Percentiles rank a stretch among this genome's conserved stretches.
Evolutionary conservation across 2,888 invertebrate genomes (phyloP).

Genomic region (Lasioglossum villosulum): DNA sequence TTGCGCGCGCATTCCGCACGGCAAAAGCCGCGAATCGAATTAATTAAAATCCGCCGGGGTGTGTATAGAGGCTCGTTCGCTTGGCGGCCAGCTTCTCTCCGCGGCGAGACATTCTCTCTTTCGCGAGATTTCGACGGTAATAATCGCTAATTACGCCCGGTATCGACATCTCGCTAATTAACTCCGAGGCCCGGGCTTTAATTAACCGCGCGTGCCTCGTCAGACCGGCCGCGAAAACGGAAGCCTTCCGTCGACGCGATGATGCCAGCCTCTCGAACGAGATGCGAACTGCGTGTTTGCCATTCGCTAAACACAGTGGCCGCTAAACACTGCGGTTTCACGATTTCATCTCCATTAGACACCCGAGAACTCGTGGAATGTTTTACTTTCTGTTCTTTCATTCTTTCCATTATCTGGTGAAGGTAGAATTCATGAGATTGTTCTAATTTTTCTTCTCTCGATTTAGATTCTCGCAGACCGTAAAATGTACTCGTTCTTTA

Average conservation of each 20-base stretch:
- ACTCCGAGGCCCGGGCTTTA: slow-evolving; percentile 64
- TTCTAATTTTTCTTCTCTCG: neutral
- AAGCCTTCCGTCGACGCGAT: slow-evolving; percentile 37
- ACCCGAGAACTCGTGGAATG: neutral
- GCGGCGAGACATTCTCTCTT: slow-evolving; percentile 56
- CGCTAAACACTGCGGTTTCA: neutral
- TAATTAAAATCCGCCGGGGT: slow-evolving; percentile 65
- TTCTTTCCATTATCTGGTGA: neutral
- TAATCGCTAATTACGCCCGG: slow-evolving; percentile 71
- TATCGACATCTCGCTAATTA: slow-evolving; percentile 73
- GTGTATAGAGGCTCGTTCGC: slow-evolving; percentile 11
- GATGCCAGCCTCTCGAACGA: neutral
- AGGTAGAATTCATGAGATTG: neutral
- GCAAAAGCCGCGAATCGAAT: slow-evolving; percentile 52
- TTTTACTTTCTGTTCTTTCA: neutral
- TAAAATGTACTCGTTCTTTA: neutral
- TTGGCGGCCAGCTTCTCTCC: slow-evolving; percentile 7
- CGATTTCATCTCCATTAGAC: neutral
- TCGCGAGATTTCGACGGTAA: slow-evolving; percentile 69
- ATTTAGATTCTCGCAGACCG: neutral
- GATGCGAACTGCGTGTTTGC: neutral
- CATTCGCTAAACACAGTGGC: neutral
- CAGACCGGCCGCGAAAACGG: slow-evolving; percentile 49
- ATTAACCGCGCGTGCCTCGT: slow-evolving; percentile 67
- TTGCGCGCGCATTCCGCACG: neutral